Evolutionary conservation across 1,140 invertebrate genomes (phyloP).

Genomic region (Zaprionus ghesquierei): DNA sequence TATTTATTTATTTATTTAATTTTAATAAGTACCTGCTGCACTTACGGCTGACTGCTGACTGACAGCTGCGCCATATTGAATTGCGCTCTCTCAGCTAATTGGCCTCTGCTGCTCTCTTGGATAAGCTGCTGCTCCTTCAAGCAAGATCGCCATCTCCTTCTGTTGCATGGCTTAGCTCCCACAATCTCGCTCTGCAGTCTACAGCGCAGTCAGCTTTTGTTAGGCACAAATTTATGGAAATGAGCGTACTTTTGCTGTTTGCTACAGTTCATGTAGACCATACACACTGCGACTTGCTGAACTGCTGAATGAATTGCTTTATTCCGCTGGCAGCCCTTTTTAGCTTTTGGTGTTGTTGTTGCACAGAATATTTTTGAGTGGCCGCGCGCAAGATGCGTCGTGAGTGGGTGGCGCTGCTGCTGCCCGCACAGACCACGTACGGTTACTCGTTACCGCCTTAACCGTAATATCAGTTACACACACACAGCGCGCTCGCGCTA

Average conservation of each 20-base stretch:
- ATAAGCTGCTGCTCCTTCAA: too few relatives aligned
- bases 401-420: slow-evolving; percentile 31
- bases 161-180: too few relatives aligned
- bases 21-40: too few relatives aligned
- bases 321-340: slow-evolving; percentile 44
- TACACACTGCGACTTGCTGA: not conserved
- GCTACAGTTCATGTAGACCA: not conserved
- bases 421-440: not conserved
- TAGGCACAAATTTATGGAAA: not conserved
- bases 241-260: too few relatives aligned
- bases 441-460: slow-evolving; percentile 73
- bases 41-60: not conserved
- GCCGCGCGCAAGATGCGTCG: slow-evolving; percentile 52
- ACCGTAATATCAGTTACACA: slow-evolving; percentile 77
- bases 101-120: too few relatives aligned
- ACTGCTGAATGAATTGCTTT: not conserved
- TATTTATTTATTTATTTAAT: too few relatives aligned
- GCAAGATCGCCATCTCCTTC: too few relatives aligned
- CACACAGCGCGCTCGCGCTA: slow-evolving; percentile 1
- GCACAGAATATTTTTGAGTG: slow-evolving; percentile 68
- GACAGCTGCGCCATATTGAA: not conserved
- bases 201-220: not conserved
- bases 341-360: slow-evolving; percentile 31
- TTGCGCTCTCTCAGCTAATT: not conserved
- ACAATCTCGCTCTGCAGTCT: not conserved